Evolutionary conservation across 2,113 vertebrate genomes (phyloP).

Genomic region (Microtus ochrogaster): DNA sequence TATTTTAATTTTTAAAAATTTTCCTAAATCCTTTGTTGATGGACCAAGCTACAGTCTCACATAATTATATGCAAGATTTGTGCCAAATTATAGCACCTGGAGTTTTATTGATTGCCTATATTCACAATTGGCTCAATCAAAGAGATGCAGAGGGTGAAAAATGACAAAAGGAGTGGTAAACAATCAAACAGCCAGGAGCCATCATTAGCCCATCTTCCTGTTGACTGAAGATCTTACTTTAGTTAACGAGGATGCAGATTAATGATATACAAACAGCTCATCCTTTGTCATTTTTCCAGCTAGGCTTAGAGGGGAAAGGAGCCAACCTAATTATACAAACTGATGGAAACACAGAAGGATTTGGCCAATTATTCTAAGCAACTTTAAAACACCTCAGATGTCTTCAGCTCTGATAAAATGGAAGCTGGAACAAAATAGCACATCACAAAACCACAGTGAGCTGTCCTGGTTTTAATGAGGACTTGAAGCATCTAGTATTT

Average conservation of each 20-base stretch:
- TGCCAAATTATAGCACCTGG: slow-evolving; percentile 68
- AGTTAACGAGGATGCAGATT: slow-evolving; percentile 70
- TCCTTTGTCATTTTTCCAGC: slow-evolving; percentile 73
- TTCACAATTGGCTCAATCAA: slow-evolving; percentile 74
- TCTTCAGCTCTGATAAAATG: slow-evolving; percentile 42
- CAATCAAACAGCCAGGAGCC: slow-evolving; percentile 74
- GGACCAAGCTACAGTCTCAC: slow-evolving; percentile 15
- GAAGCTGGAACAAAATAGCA: not conserved
- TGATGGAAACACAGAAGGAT: slow-evolving; percentile 58
- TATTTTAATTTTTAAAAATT: not conserved
- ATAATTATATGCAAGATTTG: slow-evolving; percentile 55
- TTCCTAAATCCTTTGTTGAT: slow-evolving; percentile 8
- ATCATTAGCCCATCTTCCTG: slow-evolving; percentile 74
- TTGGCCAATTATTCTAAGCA: slow-evolving; percentile 66
- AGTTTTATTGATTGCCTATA: slow-evolving; percentile 76
- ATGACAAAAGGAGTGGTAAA: slow-evolving; percentile 72
- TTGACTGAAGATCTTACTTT: slow-evolving; percentile 76
- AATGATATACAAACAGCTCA: slow-evolving; percentile 76
- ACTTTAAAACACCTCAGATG: slow-evolving; percentile 47
- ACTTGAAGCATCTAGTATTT: slow-evolving; percentile 25
- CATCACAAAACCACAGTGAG: not conserved
- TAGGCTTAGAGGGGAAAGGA: slow-evolving; percentile 59
- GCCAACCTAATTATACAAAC: slow-evolving; percentile 67
- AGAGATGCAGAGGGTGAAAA: slow-evolving; percentile 65
- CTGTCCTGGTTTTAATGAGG: slow-evolving; percentile 61